These are phyloP conservation scores for Balaeniceps rex DNA, from an alignment of 2,113 vertebrate genomes.

Conservation along the genomic window DNA sequence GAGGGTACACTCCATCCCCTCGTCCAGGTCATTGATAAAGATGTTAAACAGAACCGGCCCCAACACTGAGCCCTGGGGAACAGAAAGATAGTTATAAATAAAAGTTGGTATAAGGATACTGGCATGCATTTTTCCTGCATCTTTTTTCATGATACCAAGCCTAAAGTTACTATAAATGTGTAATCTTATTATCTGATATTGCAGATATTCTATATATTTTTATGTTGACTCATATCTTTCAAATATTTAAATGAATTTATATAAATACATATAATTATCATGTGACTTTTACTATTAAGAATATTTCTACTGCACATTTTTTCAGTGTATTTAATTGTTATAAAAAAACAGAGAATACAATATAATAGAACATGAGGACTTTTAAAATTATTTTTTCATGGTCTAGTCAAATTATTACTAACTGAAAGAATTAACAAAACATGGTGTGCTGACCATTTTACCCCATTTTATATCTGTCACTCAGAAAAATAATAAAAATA, in stretches of 20 bases:
- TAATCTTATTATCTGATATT: not conserved
- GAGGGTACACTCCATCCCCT: too few species aligned
- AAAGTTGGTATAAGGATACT: not conserved
- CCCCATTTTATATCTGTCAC: not conserved
- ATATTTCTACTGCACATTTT: conserved; percentile 34
- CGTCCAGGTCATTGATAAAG: too few species aligned
- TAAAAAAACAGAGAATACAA: not conserved
- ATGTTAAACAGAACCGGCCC: too few species aligned
- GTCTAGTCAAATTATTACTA: not conserved
- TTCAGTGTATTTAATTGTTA: not conserved
- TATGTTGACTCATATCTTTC: not conserved
- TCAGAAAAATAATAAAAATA: conserved; percentile 30
- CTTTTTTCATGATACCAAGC: not conserved
- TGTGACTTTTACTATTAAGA: not conserved
- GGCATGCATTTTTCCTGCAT: not conserved
- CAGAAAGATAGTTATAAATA: not conserved
- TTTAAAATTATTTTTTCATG: not conserved
- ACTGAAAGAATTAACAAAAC: not conserved
- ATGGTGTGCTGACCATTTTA: not conserved
- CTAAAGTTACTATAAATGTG: not conserved
- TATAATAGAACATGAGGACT: not conserved
- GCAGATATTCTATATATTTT: not conserved
- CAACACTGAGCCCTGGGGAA: too few species aligned
- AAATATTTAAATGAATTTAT: conserved; percentile 11
- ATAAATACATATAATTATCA: not conserved